Evolutionary conservation across 1,140 invertebrate species (phyloP).

Genomic region (Cepaea nemoralis): DNA sequence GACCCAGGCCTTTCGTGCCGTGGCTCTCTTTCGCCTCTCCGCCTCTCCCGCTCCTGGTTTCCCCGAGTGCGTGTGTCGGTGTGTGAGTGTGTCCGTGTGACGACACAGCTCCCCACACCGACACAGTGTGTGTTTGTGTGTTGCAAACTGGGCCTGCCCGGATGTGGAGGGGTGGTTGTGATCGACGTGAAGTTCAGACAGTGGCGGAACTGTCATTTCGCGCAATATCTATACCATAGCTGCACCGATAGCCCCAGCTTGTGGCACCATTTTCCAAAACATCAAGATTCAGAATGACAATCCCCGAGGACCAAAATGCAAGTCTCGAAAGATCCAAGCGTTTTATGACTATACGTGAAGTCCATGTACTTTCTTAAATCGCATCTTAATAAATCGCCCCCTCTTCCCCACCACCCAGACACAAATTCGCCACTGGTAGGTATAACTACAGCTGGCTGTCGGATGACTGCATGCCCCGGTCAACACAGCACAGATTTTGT

Average conservation of each 20-base stretch:
- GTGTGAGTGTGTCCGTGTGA: not conserved
- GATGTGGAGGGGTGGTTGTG: not conserved
- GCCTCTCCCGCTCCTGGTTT: not conserved
- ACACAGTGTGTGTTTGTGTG: not conserved
- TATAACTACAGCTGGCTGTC: not conserved
- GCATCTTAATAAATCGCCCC: too few relatives aligned
- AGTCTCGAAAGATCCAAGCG: too few relatives aligned
- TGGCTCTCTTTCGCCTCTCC: constrained; percentile 16
- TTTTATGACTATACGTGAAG: too few relatives aligned
- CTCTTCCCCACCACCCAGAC: too few relatives aligned
- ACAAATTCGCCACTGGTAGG: not conserved
- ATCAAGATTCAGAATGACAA: not conserved
- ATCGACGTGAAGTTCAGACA: not conserved
- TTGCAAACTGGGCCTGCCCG: not conserved
- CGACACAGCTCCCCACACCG: not conserved
- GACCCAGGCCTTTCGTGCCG: not conserved
- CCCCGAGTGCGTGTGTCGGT: not conserved
- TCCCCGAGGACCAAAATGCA: too few relatives aligned
- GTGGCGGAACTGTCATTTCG: not conserved
- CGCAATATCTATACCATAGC: not conserved
- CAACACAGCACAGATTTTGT: not conserved
- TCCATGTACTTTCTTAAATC: too few relatives aligned
- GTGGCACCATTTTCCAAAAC: not conserved
- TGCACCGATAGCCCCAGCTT: not conserved
- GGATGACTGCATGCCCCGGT: not conserved